Evolutionary conservation across 2,888 invertebrate genomes (phyloP).

Genomic region (Epirrhoe alternata): DNA sequence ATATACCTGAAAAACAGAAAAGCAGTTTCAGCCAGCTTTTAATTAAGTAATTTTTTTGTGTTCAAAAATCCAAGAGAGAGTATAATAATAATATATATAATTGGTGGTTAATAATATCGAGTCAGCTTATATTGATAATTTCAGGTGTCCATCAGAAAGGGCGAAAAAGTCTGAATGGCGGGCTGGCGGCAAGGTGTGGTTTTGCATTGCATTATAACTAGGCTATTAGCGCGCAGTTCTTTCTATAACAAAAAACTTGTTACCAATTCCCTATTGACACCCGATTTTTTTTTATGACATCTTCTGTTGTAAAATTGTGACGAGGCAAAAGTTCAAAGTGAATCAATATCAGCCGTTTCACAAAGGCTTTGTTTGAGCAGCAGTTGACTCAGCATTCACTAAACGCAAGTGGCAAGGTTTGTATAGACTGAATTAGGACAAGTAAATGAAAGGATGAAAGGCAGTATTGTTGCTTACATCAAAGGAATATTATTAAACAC

Average conservation of each 20-base stretch:
- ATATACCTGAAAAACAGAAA: background rate
- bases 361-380: slow-evolving; percentile 29
- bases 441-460: slow-evolving; percentile 16
- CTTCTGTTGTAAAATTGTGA: background rate
- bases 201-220: too few species aligned
- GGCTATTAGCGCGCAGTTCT: too few species aligned
- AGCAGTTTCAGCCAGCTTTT: slow-evolving; percentile 11
- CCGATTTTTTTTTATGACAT: background rate
- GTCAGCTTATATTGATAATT: slow-evolving; percentile 26
- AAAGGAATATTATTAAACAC: slow-evolving; percentile 4
- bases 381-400: slow-evolving; percentile 24
- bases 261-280: background rate
- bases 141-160: slow-evolving; percentile 18
- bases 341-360: slow-evolving; percentile 22
- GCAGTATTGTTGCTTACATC: slow-evolving; percentile 5
- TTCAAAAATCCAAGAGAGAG: slow-evolving; percentile 20
- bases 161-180: background rate
- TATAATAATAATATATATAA: too few species aligned
- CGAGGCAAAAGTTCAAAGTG: slow-evolving; percentile 13
- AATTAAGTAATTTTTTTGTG: slow-evolving; percentile 20
- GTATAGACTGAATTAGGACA: slow-evolving; percentile 13
- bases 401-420: slow-evolving; percentile 23
- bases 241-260: too few species aligned
- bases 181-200: background rate
- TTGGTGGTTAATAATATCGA: slow-evolving; percentile 22